Conservation (phyloP, 2,113 vertebrate genomes). For the Pelmatolapia mariae region DNA sequence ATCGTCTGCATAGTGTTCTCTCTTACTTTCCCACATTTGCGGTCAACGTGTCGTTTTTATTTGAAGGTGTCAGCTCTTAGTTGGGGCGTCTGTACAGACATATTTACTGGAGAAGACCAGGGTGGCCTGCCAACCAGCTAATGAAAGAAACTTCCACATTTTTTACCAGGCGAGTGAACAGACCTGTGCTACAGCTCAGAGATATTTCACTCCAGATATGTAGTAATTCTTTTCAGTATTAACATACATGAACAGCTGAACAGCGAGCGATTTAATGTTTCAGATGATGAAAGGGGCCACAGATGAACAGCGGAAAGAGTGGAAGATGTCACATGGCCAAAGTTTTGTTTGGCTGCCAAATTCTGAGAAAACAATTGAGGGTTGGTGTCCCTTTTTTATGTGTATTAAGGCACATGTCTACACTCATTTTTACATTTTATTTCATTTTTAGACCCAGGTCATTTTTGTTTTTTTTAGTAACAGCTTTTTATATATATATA, state of each 20-base stretch:
- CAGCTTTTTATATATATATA: not conserved
- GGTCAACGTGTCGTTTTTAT: not conserved
- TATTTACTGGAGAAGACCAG: slow-evolving; percentile 95
- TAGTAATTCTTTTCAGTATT: not conserved
- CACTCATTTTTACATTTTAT: not conserved
- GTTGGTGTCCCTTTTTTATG: slow-evolving; percentile 49
- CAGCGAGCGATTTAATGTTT: not conserved
- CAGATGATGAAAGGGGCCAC: slow-evolving; percentile 91
- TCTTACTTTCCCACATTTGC: not conserved
- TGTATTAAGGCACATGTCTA: not conserved
- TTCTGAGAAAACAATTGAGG: slow-evolving; percentile 79
- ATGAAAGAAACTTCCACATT: slow-evolving; percentile 96
- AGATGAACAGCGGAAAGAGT: slow-evolving; percentile 79
- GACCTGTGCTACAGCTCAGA: not conserved
- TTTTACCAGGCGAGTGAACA: slow-evolving; percentile 85
- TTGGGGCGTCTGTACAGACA: slow-evolving; percentile 89
- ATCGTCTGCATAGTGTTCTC: not conserved
- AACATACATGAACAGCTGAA: not conserved
- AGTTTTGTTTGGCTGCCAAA: slow-evolving; percentile 89
- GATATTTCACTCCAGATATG: not conserved
- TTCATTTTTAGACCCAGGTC: not conserved
- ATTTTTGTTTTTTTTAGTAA: not conserved
- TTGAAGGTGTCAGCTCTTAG: slow-evolving; percentile 82
- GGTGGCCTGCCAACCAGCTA: slow-evolving; percentile 81
- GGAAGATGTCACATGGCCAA: slow-evolving; percentile 76